A percentile compares a stretch with the other conserved stretches of the same genome.
Evolutionary conservation across 1,140 invertebrate species (phyloP).

Genomic region (Cepaea nemoralis): DNA sequence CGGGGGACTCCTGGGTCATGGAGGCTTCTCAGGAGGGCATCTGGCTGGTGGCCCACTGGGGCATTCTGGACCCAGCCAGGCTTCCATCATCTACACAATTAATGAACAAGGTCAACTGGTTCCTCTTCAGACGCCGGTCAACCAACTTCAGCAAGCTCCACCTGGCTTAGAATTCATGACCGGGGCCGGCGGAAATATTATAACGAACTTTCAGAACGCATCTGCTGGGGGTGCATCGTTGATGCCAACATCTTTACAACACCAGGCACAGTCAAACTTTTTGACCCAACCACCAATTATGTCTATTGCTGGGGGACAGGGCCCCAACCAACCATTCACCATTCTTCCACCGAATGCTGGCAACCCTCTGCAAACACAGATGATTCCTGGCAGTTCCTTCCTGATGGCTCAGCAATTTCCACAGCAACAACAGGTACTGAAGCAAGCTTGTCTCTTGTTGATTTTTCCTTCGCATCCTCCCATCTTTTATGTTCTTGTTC

Average conservation of each 20-base stretch:
- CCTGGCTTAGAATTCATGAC: slow-evolving; percentile 26
- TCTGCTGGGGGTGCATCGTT: slow-evolving; percentile 5
- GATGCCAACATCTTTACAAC: slow-evolving; percentile 10
- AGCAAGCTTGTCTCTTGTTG: neutral
- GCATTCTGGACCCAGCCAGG: neutral
- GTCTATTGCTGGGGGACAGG: slow-evolving; percentile 21
- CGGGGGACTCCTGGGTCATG: neutral
- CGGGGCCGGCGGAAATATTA: neutral
- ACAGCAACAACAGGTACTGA: slow-evolving; percentile 26
- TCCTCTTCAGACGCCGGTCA: slow-evolving; percentile 12
- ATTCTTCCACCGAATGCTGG: neutral
- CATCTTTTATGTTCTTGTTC: no score
- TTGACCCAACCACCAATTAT: slow-evolving; percentile 24
- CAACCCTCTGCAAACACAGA: slow-evolving; percentile 2
- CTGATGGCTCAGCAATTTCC: slow-evolving; percentile 22
- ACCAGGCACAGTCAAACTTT: slow-evolving; percentile 23
- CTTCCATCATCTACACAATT: slow-evolving; percentile 34
- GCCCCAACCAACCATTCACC: slow-evolving; percentile 16
- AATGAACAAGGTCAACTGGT: slow-evolving; percentile 36
- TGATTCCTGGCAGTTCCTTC: neutral
- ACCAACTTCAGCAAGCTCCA: neutral
- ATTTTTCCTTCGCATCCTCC: neutral
- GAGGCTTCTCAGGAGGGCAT: neutral
- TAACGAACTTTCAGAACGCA: slow-evolving; percentile 18
- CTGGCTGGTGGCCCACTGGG: neutral